Percentiles rank a stretch among this genome's conserved stretches.
Conservation (phyloP, 2,797 vertebrate genomes). For the Apogon hyalosoma region DNA sequence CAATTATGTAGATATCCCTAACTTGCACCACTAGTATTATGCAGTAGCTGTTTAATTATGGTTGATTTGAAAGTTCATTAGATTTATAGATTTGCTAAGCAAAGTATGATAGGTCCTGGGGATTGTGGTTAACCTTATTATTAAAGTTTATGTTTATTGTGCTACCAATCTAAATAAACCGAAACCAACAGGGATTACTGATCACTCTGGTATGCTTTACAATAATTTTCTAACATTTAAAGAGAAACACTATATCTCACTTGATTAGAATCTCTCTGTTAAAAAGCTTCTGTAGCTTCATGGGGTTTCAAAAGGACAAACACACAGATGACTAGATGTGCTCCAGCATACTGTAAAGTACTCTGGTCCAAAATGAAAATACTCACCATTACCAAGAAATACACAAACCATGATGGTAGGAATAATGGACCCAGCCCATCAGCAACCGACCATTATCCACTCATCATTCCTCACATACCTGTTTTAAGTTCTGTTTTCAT, state of each 20-base stretch:
- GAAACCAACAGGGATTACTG: not conserved
- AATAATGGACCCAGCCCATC: constrained; percentile 68
- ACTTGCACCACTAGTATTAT: too few relatives aligned
- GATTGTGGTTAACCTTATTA: too few relatives aligned
- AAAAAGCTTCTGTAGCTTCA: not conserved
- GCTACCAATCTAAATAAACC: not conserved
- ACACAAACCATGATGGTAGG: constrained; percentile 56
- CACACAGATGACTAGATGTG: constrained; percentile 11
- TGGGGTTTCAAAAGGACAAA: constrained; percentile 6
- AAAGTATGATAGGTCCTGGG: too few relatives aligned
- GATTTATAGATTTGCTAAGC: too few relatives aligned
- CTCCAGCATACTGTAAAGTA: constrained; percentile 11
- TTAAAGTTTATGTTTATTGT: not conserved
- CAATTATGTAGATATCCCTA: too few relatives aligned
- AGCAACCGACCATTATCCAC: constrained; percentile 67
- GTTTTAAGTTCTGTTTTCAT: constrained; percentile 67
- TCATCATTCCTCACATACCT: constrained; percentile 58
- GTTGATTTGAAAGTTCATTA: too few relatives aligned
- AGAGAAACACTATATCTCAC: not conserved
- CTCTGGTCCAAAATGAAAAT: constrained; percentile 36
- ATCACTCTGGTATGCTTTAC: not conserved
- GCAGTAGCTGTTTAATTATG: too few relatives aligned
- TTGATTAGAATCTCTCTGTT: not conserved
- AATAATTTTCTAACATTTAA: not conserved
- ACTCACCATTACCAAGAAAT: constrained; percentile 36